A percentile compares a stretch with the other conserved stretches of the same genome.
phyloP scores from a whole-genome alignment of 2,797 vertebrate species.

The Okamejei kenojei region DNA sequence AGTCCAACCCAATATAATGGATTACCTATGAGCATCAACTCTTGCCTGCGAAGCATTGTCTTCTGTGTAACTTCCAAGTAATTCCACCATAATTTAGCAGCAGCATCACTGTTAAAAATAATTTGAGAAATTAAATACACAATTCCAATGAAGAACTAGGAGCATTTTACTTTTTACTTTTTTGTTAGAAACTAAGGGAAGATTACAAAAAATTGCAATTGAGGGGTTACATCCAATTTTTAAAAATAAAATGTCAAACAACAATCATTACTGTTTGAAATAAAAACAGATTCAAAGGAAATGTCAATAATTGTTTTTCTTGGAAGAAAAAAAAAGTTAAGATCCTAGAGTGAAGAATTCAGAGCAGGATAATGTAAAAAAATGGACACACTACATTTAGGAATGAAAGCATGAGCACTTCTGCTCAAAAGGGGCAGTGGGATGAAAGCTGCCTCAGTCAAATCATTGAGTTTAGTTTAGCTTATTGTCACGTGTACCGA shows the following conservation, averaged over 20 bases:
- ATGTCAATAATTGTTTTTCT: too few relatives aligned
- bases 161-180: not conserved
- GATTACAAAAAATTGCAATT: not conserved
- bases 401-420: not conserved
- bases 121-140: not conserved
- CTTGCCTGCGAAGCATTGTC: conserved; percentile 96
- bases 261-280: not conserved
- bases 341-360: not conserved
- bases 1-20: not conserved
- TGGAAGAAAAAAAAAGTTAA: too few relatives aligned
- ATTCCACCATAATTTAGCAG: conserved; percentile 97
- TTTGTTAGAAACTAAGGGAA: not conserved
- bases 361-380: not conserved
- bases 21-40: conserved; percentile 91
- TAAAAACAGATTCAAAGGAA: not conserved
- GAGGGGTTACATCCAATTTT: not conserved
- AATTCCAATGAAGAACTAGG: conserved; percentile 6
- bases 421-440: not conserved
- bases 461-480: too few relatives aligned
- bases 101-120: conserved; percentile 68
- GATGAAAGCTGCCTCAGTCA: not conserved
- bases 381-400: not conserved
- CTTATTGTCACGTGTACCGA: too few relatives aligned
- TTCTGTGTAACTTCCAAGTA: conserved; percentile 95
- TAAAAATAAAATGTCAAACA: too few relatives aligned